Evolutionary conservation across 2,888 invertebrate species (phyloP).

Genomic region (Drosophila merina): DNA sequence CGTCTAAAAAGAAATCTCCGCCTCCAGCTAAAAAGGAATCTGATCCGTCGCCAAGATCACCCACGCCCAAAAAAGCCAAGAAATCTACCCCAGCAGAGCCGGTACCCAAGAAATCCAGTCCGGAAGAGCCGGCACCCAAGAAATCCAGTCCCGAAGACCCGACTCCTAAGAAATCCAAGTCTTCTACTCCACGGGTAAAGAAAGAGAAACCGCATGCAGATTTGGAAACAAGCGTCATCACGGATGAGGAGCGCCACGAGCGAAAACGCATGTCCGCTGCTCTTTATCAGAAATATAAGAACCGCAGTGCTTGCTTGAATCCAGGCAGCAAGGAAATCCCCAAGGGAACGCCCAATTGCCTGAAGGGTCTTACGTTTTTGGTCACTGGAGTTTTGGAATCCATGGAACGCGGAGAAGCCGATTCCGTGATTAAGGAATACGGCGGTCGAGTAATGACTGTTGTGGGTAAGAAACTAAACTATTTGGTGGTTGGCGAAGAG

Average conservation of each 20-base stretch:
- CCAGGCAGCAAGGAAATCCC: constrained; percentile 93
- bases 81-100: constrained; percentile 33
- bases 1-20: not conserved
- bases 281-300: constrained; percentile 90
- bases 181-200: constrained; percentile 50
- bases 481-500: constrained; percentile 93
- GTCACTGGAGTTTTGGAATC: constrained; percentile 95
- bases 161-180: constrained; percentile 35
- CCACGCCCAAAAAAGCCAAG: constrained; percentile 23
- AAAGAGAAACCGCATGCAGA: constrained; percentile 56
- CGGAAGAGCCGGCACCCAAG: constrained; percentile 14
- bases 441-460: constrained; percentile 91
- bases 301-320: constrained; percentile 91
- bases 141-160: constrained; percentile 34
- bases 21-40: not conserved
- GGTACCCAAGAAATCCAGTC: constrained; percentile 35
- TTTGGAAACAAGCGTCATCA: constrained; percentile 79
- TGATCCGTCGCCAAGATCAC: not conserved
- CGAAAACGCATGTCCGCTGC: constrained; percentile 87
- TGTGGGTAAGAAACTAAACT: constrained; percentile 92
- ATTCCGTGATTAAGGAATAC: constrained; percentile 89
- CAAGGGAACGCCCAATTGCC: constrained; percentile 89
- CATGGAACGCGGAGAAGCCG: constrained; percentile 92
- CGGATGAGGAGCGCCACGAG: constrained; percentile 89
- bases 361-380: constrained; percentile 89